Conservation (phyloP, 1,140 invertebrate species). For the Grapholita molesta region DNA sequence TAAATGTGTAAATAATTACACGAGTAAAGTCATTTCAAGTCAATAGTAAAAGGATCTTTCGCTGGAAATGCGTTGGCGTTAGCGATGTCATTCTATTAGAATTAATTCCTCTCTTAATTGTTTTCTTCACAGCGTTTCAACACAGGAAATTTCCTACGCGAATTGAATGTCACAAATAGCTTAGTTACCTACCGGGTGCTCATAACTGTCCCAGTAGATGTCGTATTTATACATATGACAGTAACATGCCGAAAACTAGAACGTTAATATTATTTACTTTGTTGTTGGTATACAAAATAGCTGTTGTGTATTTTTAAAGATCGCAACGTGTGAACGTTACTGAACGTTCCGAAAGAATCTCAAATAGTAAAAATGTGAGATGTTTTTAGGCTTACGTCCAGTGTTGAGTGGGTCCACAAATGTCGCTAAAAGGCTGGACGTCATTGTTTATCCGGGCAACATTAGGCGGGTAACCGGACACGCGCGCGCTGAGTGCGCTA, state of each 20-base stretch:
- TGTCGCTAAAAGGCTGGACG: slow-evolving; percentile 76
- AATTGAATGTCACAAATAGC: not conserved
- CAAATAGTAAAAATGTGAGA: slow-evolving; percentile 65
- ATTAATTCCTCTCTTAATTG: slow-evolving; percentile 4
- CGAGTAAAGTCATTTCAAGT: not conserved
- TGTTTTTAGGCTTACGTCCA: slow-evolving; percentile 74
- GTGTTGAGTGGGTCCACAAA: slow-evolving; percentile 75
- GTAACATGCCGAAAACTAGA: no score
- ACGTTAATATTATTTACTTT: no score
- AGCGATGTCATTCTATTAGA: not conserved
- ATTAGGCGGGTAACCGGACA: slow-evolving; percentile 77
- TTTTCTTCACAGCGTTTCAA: not conserved
- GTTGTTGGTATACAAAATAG: not conserved
- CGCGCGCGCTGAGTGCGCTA: slow-evolving; percentile 75
- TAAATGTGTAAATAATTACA: not conserved
- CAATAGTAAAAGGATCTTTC: not conserved
- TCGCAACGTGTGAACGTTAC: slow-evolving; percentile 2
- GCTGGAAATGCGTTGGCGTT: not conserved
- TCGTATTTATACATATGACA: no score
- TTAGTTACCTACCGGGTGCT: no score
- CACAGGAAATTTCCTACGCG: not conserved
- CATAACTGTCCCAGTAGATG: no score
- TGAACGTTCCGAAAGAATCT: slow-evolving; percentile 43
- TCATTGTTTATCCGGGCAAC: slow-evolving; percentile 77
- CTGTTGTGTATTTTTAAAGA: not conserved